Evolutionary conservation across 2,888 invertebrate species (phyloP).

Genomic region (Dryobotodes eremita): DNA sequence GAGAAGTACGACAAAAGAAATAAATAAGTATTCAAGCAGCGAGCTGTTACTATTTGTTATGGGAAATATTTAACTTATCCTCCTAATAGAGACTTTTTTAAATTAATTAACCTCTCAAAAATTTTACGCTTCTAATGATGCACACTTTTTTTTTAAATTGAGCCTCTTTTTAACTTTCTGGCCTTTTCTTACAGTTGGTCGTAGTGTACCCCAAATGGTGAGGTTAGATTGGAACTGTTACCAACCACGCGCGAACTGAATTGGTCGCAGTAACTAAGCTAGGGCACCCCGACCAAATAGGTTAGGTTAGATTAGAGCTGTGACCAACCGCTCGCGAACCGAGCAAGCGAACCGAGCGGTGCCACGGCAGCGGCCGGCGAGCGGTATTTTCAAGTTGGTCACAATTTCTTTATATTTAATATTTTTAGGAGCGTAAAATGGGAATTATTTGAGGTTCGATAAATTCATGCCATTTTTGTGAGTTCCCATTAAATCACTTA

Average conservation of each 20-base stretch:
- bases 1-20: background rate
- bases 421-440: too few species aligned
- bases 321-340: too few species aligned
- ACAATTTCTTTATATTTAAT: too few species aligned
- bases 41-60: background rate
- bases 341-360: too few species aligned
- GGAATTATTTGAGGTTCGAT: too few species aligned
- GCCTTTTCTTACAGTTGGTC: background rate
- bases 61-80: background rate
- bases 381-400: too few species aligned
- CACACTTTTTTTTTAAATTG: background rate
- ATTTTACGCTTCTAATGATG: background rate
- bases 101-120: background rate
- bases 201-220: background rate
- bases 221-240: too few species aligned
- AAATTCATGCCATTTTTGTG: too few species aligned
- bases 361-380: too few species aligned
- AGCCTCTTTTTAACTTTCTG: background rate
- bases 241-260: too few species aligned
- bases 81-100: background rate
- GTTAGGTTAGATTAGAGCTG: too few species aligned
- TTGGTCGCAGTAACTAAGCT: background rate
- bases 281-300: background rate
- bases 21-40: background rate
- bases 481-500: too few species aligned